phyloP scores from a whole-genome alignment of 2,888 invertebrate genomes.

The Flabesymbios commensalis region DNA sequence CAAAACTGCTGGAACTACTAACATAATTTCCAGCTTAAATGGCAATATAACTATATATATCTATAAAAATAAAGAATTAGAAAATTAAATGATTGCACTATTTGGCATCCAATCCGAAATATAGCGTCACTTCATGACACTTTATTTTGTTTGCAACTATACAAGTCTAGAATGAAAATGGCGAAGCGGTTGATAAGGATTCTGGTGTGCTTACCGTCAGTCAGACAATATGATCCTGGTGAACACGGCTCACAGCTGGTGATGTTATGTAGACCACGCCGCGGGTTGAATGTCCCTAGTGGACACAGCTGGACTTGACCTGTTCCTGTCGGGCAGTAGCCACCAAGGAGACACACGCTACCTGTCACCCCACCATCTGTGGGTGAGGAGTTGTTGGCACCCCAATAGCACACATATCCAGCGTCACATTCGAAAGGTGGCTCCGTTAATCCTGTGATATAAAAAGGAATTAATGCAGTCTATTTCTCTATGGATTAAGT shows the following conservation, averaged over 20 bases:
- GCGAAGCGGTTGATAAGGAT: no score
- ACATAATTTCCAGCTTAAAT: no score
- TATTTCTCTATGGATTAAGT: no score
- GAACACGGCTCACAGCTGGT: slow-evolving; percentile 49
- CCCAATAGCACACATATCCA: slow-evolving; percentile 52
- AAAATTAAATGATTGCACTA: no score
- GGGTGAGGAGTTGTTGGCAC: slow-evolving; percentile 45
- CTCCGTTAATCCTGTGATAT: slow-evolving; percentile 43
- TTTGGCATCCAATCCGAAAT: no score
- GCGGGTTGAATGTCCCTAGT: slow-evolving; percentile 51
- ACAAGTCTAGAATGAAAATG: no score
- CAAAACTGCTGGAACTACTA: no score
- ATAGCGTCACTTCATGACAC: no score
- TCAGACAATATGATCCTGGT: slow-evolving; percentile 49
- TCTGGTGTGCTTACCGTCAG: slow-evolving; percentile 48
- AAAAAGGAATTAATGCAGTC: not conserved
- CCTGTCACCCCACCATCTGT: slow-evolving; percentile 51
- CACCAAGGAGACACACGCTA: slow-evolving; percentile 48
- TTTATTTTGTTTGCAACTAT: no score
- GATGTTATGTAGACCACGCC: slow-evolving; percentile 45
- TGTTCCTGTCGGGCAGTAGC: slow-evolving; percentile 52
- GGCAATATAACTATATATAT: no score
- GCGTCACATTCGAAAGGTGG: slow-evolving; percentile 51
- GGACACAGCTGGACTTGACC: slow-evolving; percentile 51
- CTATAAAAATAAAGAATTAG: no score